Evolutionary conservation across 1,140 invertebrate genomes (phyloP), one percentile per base, ranked within the genome.

Genomic region (Pogonomyrmex californicus): DNA sequence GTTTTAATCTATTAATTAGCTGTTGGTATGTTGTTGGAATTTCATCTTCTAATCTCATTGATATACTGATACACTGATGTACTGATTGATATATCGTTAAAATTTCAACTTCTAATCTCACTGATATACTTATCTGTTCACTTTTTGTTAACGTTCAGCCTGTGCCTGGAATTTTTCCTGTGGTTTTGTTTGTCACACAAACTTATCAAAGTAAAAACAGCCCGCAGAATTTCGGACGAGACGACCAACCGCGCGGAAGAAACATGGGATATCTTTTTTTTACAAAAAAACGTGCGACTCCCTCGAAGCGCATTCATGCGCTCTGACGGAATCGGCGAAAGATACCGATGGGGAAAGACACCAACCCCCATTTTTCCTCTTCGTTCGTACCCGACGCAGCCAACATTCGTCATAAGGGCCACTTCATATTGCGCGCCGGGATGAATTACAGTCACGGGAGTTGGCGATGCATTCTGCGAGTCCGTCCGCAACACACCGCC

Each of bases 331-430:
- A 71, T 81, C 63, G 75, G 65, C 30, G 66, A 38, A 71, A 81
- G 77, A 81, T 81, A 81, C 63, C 41, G 14, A 41, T 30, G 60
- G 36, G 33, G 36, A 70, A 78, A 68, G 78, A 70, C 65, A 68
- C 65, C 4, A 23, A 71, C 65, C 49, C 78, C 41, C 87, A 75
- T 89, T 89, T 86, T 86, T 88, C 87, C 82, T 86, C 56, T 76
- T 85, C 87, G 63, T 5, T 62, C 33, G 44, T n/a, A n/a, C 54
- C 66, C 47, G 54, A 17, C 41, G 23, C 73, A 47, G 73, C 65
- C 56, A 79, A 89, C 81, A 89, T 90, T 86, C 88, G 71, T 88
- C 71, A 70, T 63, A 47, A 81, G 60, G 86, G 76, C 85, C 83
- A 85, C 77, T 89, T 91, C 79, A 54, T 81, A 86, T 62, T 85